Conservation (phyloP, 1,140 invertebrate species). For the Idris sp. region DNA sequence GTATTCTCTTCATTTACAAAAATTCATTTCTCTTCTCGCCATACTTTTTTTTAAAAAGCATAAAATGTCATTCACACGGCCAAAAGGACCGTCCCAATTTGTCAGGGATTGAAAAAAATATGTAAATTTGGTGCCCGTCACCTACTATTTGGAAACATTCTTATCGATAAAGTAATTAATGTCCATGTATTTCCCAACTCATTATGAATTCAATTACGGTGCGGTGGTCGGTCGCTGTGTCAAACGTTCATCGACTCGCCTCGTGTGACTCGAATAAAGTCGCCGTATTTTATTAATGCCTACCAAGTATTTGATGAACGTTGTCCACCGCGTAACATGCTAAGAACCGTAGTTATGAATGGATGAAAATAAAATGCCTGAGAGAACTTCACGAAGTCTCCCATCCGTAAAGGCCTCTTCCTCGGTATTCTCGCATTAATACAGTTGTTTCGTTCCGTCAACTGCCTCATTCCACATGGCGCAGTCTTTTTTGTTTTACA, state of each 20-base stretch:
- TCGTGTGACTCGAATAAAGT: slow-evolving; percentile 45
- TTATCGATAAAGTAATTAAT: slow-evolving; percentile 57
- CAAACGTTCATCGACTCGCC: slow-evolving; percentile 40
- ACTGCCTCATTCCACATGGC: slow-evolving; percentile 27
- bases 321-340: slow-evolving; percentile 51
- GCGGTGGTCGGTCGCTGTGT: slow-evolving; percentile 43
- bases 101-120: slow-evolving; percentile 29
- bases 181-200: slow-evolving; percentile 42
- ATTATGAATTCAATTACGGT: slow-evolving; percentile 55
- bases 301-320: slow-evolving; percentile 57
- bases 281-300: slow-evolving; percentile 56
- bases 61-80: slow-evolving; percentile 24
- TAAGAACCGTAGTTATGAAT: slow-evolving; percentile 39
- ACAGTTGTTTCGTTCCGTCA: slow-evolving; percentile 64
- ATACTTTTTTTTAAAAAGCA: no score
- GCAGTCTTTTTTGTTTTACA: slow-evolving; percentile 29
- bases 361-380: slow-evolving; percentile 61
- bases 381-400: slow-evolving; percentile 45
- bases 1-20: no score
- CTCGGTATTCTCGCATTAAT: slow-evolving; percentile 61
- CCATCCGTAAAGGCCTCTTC: slow-evolving; percentile 56
- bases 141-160: slow-evolving; percentile 49
- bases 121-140: slow-evolving; percentile 27
- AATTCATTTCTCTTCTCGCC: no score
- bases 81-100: slow-evolving; percentile 37